A percentile compares a stretch with the other conserved stretches of the same genome.
phyloP scores from a whole-genome alignment of 2,113 vertebrate genomes.

The Globicephala melas region DNA sequence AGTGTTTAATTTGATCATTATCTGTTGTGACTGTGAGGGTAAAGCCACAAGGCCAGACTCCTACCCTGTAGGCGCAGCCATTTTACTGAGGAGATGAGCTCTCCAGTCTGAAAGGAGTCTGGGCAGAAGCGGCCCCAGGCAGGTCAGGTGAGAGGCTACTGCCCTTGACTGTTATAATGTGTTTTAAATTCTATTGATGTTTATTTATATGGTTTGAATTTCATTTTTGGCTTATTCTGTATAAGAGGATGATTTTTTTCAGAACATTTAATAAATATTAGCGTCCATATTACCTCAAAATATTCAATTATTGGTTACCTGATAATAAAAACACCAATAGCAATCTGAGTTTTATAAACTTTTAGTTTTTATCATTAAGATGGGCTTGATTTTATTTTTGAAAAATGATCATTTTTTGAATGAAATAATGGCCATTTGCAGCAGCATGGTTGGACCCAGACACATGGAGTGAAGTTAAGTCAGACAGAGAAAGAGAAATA shows the following conservation, averaged over 20 bases:
- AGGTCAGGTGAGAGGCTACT: too few species aligned
- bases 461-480: too few species aligned
- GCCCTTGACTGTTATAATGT: neutral
- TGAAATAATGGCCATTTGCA: too few species aligned
- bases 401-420: neutral
- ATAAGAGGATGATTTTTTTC: neutral
- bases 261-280: neutral
- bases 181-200: neutral
- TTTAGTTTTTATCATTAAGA: constrained; percentile 7
- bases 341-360: neutral
- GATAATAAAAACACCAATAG: neutral
- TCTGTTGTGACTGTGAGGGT: neutral
- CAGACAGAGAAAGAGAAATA: too few species aligned
- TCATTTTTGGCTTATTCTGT: neutral
- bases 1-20: neutral
- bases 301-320: neutral
- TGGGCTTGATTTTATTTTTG: neutral
- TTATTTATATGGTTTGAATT: neutral
- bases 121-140: accelerated
- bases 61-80: neutral
- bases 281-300: neutral
- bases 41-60: neutral
- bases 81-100: neutral
- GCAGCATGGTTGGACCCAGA: too few species aligned
- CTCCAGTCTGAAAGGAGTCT: neutral